A percentile compares a stretch with the other conserved stretches of the same genome.
Conservation (phyloP, 1,140 invertebrate genomes). For the Ostrea denselamellosa region DNA sequence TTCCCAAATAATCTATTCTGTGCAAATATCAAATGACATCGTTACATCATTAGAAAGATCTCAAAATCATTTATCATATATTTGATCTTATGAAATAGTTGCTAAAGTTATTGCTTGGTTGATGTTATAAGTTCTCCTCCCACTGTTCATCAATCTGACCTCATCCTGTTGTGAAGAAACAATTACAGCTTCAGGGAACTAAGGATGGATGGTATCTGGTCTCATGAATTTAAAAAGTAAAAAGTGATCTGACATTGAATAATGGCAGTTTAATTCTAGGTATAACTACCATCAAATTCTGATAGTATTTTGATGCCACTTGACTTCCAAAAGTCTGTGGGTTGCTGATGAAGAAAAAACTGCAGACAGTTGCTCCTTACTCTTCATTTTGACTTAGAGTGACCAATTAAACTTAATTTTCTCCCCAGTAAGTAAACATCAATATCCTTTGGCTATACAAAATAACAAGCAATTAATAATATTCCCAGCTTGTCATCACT, state of each 20-base stretch:
- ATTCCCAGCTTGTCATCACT: slow-evolving; percentile 13
- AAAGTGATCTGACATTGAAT: neutral
- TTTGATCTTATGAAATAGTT: neutral
- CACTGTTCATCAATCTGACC: neutral
- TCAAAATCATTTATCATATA: neutral
- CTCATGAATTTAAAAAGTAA: neutral
- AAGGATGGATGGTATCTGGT: neutral
- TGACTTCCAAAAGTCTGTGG: neutral
- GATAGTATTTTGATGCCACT: slow-evolving; percentile 19
- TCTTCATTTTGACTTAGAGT: neutral
- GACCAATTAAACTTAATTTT: slow-evolving; percentile 9
- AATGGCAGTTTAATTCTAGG: neutral
- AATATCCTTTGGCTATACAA: slow-evolving; percentile 4
- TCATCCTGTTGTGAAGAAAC: neutral
- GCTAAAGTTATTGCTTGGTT: no score
- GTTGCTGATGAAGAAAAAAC: neutral
- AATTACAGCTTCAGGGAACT: neutral
- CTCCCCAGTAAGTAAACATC: neutral
- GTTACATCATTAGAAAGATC: neutral
- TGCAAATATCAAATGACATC: neutral
- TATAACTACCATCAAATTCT: neutral
- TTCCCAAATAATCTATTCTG: neutral
- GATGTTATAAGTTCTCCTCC: neutral
- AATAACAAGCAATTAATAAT: slow-evolving; percentile 12
- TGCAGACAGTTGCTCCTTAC: slow-evolving; percentile 19